Evolutionary conservation across 2,797 vertebrate species (phyloP), one percentile per base, ranked within the genome.

Genomic region (Xenopus petersii): DNA sequence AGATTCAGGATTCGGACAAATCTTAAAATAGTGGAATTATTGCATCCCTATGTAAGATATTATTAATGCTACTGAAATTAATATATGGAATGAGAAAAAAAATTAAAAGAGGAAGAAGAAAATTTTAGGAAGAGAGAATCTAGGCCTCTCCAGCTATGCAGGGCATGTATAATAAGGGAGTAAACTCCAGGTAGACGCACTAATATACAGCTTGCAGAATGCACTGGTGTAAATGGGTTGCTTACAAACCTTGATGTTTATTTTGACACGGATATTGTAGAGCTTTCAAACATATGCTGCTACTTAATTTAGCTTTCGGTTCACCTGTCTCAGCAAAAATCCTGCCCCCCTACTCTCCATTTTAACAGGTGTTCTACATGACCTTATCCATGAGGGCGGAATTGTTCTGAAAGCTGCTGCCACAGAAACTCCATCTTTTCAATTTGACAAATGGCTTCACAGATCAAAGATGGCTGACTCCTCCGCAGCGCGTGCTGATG

Each of bases 381-480:
- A 67, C 75, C 69, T 62, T 17, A 54, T 51, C 21, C 10, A 10
- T 59, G 33, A 56, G 30, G 67, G 24, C 33, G 15, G 30, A 56
- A 15, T 55, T 55, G 24, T 55, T 15, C 49, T 17, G 48, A 2
- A 10, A 69, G 15, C 51, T 17, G 10, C 24, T 30, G 17, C 48
- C 47, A 2, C 8, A 3, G 2, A 55, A 46, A 42, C 12, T 68
- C 62, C 56, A 47, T 62, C 63, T 62, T 47, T 62, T 55, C 75
- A 30, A 4, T 11, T 36, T 77, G 75, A 77, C 70, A 58, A 77
- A 77, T 73, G 70, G 59, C 75, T 77, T 63, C 64, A 13, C 64
- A 67, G 64, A 77, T 73, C 70, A 77, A 69, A 73, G 59, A 77
- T 77, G 75, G 64, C 70, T 59, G 75, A 77, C 70, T 68, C 59